A percentile compares a stretch with the other conserved stretches of the same genome.
Evolutionary conservation across 2,797 vertebrate genomes (phyloP).

Genomic region (Liparis tanakae): DNA sequence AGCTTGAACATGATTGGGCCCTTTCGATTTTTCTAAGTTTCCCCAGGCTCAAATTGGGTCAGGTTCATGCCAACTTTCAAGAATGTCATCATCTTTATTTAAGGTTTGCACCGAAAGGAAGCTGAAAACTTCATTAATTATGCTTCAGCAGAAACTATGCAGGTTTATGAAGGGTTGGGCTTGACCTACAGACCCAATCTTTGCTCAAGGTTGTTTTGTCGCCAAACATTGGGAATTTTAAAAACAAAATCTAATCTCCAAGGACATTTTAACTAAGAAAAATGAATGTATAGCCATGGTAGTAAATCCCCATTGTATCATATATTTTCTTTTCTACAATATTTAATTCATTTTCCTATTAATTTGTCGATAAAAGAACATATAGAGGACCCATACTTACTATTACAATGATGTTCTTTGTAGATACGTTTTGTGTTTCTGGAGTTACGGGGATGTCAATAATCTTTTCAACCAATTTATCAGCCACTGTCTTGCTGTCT

Average conservation of each 20-base stretch:
- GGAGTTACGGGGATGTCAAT: conserved; percentile 26
- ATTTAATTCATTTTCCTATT: neutral
- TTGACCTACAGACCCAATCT: neutral
- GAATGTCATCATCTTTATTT: no score
- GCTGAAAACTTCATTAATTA: neutral
- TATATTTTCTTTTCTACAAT: neutral
- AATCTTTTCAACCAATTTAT: conserved; percentile 36
- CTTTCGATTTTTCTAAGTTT: no score
- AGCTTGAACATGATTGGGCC: neutral
- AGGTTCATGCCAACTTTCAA: no score
- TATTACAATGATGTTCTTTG: conserved; percentile 31
- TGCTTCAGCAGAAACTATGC: neutral
- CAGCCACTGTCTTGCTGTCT: conserved; percentile 38
- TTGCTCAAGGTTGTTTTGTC: conserved; percentile 1
- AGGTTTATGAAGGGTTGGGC: no score
- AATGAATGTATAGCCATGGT: neutral
- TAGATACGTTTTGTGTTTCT: conserved; percentile 33
- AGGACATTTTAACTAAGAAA: neutral
- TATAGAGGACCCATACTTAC: conserved; percentile 40
- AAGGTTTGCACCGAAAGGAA: neutral
- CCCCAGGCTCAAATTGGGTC: no score
- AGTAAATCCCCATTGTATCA: neutral
- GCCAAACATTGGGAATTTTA: neutral
- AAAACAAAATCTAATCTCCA: neutral
- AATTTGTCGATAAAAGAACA: neutral